Evolutionary conservation across 2,113 vertebrate genomes (phyloP).

Genomic region (Saiga tatarica): DNA sequence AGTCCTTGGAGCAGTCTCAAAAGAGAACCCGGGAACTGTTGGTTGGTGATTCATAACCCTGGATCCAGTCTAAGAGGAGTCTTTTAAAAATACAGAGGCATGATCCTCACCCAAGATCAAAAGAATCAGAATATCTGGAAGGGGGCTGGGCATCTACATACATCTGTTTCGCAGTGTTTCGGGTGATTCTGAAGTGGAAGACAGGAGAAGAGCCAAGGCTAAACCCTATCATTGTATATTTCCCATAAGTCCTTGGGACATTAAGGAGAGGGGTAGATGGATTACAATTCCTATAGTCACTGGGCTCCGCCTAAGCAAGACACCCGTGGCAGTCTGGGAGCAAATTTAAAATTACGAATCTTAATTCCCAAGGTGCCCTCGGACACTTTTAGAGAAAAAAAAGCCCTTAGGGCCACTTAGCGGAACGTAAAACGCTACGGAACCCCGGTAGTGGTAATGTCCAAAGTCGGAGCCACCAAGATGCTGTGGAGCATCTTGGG

Average conservation of each 20-base stretch:
- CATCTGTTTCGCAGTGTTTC: neutral
- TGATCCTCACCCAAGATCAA: neutral
- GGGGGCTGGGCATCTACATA: neutral
- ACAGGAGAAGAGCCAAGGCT: neutral
- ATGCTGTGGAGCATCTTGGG: neutral
- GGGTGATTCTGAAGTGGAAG: neutral
- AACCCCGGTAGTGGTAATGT: neutral
- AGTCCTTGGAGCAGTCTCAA: neutral
- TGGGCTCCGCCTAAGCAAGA: neutral
- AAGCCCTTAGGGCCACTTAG: neutral
- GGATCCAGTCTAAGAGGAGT: neutral
- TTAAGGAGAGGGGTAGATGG: neutral
- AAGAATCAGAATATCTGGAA: neutral
- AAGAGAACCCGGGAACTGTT: neutral
- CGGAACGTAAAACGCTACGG: neutral
- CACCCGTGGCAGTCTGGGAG: neutral
- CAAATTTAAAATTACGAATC: neutral
- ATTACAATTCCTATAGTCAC: conserved; percentile 29
- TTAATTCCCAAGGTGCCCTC: neutral
- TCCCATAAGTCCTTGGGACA: neutral
- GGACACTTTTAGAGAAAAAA: neutral
- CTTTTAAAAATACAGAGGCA: neutral
- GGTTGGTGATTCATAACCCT: neutral
- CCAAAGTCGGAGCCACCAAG: neutral
- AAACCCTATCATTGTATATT: neutral